Conservation (phyloP, 2,888 invertebrate genomes). For the Hanleya hanleyi region DNA sequence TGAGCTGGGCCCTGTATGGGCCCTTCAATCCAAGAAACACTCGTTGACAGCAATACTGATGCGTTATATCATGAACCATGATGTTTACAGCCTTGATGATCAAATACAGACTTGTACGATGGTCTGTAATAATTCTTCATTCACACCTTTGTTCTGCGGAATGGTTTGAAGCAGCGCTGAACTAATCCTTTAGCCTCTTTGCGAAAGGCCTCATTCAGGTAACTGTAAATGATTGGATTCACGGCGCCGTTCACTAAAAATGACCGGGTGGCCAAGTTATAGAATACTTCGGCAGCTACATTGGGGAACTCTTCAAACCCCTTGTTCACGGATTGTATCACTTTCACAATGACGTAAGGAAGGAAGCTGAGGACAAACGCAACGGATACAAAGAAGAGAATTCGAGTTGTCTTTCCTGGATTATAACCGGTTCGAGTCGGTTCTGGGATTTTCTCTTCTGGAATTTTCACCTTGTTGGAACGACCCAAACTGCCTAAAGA, state of each 20-base stretch:
- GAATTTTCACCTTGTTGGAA: neutral
- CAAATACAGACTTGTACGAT: too few relatives aligned
- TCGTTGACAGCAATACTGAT: too few relatives aligned
- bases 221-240: conserved; percentile 5
- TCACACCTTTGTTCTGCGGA: neutral
- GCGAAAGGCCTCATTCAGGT: neutral
- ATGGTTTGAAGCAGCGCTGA: neutral
- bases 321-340: neutral
- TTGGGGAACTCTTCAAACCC: neutral
- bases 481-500: neutral
- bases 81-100: too few relatives aligned
- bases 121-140: too few relatives aligned
- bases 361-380: conserved; percentile 64
- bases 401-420: conserved; percentile 56
- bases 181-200: neutral
- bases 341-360: conserved; percentile 56
- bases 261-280: conserved; percentile 3
- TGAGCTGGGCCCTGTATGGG: too few relatives aligned
- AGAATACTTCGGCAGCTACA: neutral
- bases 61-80: too few relatives aligned
- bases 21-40: too few relatives aligned
- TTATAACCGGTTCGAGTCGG: neutral
- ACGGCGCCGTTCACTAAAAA: neutral
- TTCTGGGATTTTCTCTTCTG: neutral
- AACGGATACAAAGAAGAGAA: conserved; percentile 62